Percentiles rank a stretch among this genome's conserved stretches.
Conservation (phyloP, 2,113 vertebrate genomes). For the Regulus satrapa region DNA sequence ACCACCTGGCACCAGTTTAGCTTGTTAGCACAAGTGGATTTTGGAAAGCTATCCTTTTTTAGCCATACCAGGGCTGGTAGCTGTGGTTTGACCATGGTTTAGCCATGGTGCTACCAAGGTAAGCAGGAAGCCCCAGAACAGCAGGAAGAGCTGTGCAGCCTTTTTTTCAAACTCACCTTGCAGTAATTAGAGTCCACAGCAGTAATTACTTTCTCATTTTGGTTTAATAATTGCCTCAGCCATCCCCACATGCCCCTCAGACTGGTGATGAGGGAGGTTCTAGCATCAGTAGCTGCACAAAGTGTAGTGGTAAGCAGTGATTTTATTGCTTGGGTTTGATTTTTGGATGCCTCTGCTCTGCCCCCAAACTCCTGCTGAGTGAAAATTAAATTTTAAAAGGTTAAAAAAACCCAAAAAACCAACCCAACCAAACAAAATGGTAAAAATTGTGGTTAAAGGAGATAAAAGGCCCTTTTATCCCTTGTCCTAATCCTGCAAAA, state of each 20-base stretch:
- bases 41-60: not conserved
- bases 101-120: not conserved
- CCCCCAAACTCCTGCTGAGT: accelerated
- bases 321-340: not conserved
- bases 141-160: not conserved
- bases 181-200: constrained; percentile 44
- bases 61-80: not conserved
- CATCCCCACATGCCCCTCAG: not conserved
- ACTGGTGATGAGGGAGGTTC: not conserved
- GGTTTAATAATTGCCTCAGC: constrained; percentile 24
- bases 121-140: not conserved
- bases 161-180: not conserved
- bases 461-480: not conserved
- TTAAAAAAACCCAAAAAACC: no score
- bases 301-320: accelerated
- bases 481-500: not conserved
- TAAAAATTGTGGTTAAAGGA: not conserved
- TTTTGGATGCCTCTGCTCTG: not conserved
- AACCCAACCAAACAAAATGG: not conserved
- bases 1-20: not conserved
- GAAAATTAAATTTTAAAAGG: not conserved
- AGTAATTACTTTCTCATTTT: constrained; percentile 45
- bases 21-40: not conserved
- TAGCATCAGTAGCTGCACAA: accelerated
- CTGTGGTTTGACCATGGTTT: accelerated